Conservation (phyloP, 2,113 vertebrate genomes). For the Sturnus vulgaris region DNA sequence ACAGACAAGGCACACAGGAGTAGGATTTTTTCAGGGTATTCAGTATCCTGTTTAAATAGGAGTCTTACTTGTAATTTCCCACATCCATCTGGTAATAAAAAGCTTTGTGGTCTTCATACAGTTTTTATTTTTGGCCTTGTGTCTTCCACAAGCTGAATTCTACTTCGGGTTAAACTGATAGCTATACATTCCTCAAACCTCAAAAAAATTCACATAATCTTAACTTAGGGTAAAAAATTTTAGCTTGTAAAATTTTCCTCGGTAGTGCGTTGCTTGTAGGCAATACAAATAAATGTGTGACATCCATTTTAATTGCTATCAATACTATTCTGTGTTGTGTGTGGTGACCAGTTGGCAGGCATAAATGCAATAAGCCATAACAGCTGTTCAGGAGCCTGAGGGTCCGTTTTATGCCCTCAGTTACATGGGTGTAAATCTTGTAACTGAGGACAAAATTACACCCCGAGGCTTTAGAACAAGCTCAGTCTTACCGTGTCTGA, state of each 20-base stretch:
- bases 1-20: background rate
- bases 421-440: slow-evolving; percentile 45
- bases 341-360: slow-evolving; percentile 47
- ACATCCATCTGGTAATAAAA: background rate
- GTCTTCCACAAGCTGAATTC: background rate
- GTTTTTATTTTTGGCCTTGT: background rate
- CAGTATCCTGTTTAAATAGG: background rate
- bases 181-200: background rate
- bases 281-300: background rate
- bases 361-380: slow-evolving; percentile 19
- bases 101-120: background rate
- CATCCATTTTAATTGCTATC: slow-evolving; percentile 27
- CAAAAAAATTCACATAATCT: background rate
- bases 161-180: background rate
- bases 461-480: slow-evolving; percentile 36
- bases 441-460: slow-evolving; percentile 40
- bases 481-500: background rate
- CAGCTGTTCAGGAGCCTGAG: slow-evolving; percentile 43
- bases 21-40: background rate
- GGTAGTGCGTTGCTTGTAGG: background rate
- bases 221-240: background rate
- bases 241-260: background rate
- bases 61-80: background rate
- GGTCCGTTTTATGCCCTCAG: slow-evolving; percentile 19
- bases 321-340: background rate